phyloP scores from a whole-genome alignment of 2,888 invertebrate genomes.

The Pyralis farinalis region DNA sequence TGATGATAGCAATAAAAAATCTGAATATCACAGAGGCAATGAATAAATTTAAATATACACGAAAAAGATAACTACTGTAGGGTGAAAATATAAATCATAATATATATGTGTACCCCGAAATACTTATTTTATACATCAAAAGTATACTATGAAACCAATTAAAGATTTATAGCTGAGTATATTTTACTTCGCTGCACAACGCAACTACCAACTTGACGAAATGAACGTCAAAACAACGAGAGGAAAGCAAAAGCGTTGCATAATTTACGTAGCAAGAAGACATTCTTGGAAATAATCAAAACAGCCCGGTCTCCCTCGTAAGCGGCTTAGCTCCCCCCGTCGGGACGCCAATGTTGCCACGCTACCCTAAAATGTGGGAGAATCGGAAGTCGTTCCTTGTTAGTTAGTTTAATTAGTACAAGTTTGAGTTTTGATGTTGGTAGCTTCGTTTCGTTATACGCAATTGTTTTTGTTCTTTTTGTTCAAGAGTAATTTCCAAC shows the following conservation, averaged over 20 bases:
- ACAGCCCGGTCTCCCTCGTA: constrained; percentile 62
- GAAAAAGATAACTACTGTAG: too few species aligned
- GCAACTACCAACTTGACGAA: constrained; percentile 31
- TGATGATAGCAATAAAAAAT: too few species aligned
- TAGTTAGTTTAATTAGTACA: constrained; percentile 74
- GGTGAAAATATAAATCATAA: too few species aligned
- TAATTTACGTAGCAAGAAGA: constrained; percentile 77
- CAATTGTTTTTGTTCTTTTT: constrained; percentile 8
- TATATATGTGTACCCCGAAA: too few species aligned
- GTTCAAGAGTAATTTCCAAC: too few species aligned
- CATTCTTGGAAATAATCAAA: constrained; percentile 79
- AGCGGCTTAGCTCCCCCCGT: constrained; percentile 61
- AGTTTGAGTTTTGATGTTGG: constrained; percentile 61
- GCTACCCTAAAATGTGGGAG: constrained; percentile 54
- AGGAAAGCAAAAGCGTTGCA: constrained; percentile 48
- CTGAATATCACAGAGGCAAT: too few species aligned
- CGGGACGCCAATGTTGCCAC: constrained; percentile 42
- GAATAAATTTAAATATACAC: too few species aligned
- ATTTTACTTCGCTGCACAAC: too few species aligned
- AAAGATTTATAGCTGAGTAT: too few species aligned
- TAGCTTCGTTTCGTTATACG: constrained; percentile 31
- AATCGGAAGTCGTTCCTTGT: constrained; percentile 62
- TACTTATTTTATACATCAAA: too few species aligned
- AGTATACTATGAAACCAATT: too few species aligned
- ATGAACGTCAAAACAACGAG: constrained; percentile 43